Conservation (phyloP, 2,113 vertebrate species). For the Rutilus rutilus region DNA sequence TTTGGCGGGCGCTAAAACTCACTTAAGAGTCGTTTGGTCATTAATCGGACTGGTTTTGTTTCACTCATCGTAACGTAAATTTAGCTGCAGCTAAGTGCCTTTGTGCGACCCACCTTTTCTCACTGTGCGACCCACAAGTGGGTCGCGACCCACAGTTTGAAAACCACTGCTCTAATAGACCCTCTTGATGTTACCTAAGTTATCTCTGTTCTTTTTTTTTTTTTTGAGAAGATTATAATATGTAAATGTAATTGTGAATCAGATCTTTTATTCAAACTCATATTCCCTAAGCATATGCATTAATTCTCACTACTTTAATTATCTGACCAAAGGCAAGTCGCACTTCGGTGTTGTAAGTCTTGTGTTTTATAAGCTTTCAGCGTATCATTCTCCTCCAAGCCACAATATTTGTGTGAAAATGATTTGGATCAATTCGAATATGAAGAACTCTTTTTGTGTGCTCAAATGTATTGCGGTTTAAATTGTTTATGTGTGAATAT, state of each 20-base stretch:
- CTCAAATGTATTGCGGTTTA: neutral
- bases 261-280: slow-evolving; percentile 73
- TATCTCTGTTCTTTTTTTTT: slow-evolving; percentile 33
- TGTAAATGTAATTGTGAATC: slow-evolving; percentile 81
- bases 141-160: too few relatives aligned
- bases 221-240: slow-evolving; percentile 71
- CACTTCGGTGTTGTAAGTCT: slow-evolving; percentile 25
- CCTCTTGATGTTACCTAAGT: neutral
- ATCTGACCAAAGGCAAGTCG: slow-evolving; percentile 54
- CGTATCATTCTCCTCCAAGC: neutral
- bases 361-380: neutral
- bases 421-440: neutral
- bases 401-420: neutral
- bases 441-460: neutral
- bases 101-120: too few relatives aligned
- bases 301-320: slow-evolving; percentile 70
- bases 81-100: too few relatives aligned
- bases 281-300: slow-evolving; percentile 71
- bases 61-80: too few relatives aligned
- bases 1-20: too few relatives aligned
- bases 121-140: too few relatives aligned
- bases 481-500: neutral
- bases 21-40: too few relatives aligned
- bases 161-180: neutral
- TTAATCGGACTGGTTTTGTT: too few relatives aligned